A percentile compares a stretch with the other conserved stretches of the same genome.
phyloP scores from a whole-genome alignment of 2,113 vertebrate species.

The Amblyopsis rosae region DNA sequence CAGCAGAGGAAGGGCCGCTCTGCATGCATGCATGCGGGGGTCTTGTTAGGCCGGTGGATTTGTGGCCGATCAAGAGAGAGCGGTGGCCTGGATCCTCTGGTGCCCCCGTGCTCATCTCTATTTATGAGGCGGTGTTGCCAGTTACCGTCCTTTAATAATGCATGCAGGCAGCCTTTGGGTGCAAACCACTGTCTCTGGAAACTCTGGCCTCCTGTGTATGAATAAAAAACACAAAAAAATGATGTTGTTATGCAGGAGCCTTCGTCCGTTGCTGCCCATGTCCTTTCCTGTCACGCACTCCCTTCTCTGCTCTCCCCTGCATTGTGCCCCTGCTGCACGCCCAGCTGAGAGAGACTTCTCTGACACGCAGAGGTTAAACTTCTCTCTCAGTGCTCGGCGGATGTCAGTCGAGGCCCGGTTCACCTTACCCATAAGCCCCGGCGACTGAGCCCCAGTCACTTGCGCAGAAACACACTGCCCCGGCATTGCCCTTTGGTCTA shows the following conservation, averaged over 20 bases:
- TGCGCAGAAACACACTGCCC: conserved; percentile 72
- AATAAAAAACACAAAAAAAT: conserved; percentile 34
- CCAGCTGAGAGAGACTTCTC: conserved; percentile 62
- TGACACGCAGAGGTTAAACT: conserved; percentile 82
- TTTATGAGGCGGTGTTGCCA: conserved; percentile 71
- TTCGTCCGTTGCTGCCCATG: conserved; percentile 26
- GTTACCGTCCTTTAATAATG: conserved; percentile 78
- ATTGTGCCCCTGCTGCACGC: conserved; percentile 23
- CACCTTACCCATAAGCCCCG: conserved; percentile 71
- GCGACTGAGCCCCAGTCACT: conserved; percentile 64
- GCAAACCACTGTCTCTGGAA: conserved; percentile 69
- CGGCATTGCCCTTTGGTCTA: conserved; percentile 78
- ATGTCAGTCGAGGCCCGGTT: conserved; percentile 77
- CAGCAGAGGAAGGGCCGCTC: conserved; percentile 10
- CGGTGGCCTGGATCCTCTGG: conserved; percentile 54
- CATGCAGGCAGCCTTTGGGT: conserved; percentile 70
- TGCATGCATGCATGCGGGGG: conserved; percentile 39
- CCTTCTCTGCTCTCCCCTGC: conserved; percentile 51
- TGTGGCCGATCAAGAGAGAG: conserved; percentile 66
- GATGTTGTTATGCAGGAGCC: conserved; percentile 68
- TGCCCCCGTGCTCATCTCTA: conserved; percentile 71
- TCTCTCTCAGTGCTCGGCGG: conserved; percentile 47
- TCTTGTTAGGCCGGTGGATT: conserved; percentile 59
- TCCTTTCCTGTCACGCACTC: conserved; percentile 34
- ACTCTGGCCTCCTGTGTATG: conserved; percentile 34